phyloP scores from a whole-genome alignment of 2,888 invertebrate genomes.

The Catocala sponsa region DNA sequence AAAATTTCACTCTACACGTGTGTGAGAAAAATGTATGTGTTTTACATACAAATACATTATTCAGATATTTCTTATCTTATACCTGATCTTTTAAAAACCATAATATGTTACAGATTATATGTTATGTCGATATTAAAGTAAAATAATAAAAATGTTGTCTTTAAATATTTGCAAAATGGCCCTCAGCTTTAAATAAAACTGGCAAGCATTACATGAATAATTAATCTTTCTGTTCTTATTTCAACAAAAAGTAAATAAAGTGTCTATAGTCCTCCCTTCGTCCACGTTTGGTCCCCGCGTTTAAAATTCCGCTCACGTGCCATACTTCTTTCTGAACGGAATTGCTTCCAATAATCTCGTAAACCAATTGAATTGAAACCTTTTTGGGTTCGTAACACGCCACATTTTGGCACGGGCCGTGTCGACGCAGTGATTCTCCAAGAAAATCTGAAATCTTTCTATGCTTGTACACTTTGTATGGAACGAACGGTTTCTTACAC shows the following conservation, averaged over 20 bases:
- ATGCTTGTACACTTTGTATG: constrained; percentile 76
- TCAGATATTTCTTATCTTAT: too few relatives aligned
- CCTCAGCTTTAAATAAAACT: too few relatives aligned
- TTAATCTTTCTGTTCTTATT: constrained; percentile 36
- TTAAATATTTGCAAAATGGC: too few relatives aligned
- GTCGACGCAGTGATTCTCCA: constrained; percentile 73
- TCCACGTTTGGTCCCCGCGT: constrained; percentile 63
- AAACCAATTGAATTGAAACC: constrained; percentile 80
- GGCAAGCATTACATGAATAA: constrained; percentile 31
- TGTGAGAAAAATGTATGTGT: too few relatives aligned
- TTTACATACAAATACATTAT: too few relatives aligned
- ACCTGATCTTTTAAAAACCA: too few relatives aligned
- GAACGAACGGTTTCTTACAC: constrained; percentile 65
- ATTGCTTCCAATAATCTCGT: constrained; percentile 81
- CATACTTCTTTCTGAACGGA: constrained; percentile 85
- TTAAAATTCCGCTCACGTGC: constrained; percentile 76
- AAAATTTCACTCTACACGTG: too few relatives aligned
- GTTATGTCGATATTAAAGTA: too few relatives aligned
- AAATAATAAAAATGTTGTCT: too few relatives aligned
- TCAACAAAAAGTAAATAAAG: constrained; percentile 71
- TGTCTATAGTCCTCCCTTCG: constrained; percentile 61
- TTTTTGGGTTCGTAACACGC: constrained; percentile 73
- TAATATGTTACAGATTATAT: too few relatives aligned
- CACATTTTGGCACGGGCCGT: constrained; percentile 69
- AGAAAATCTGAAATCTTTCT: constrained; percentile 77